Conservation (phyloP, 2,113 vertebrate species). For the Verasper variegatus region DNA sequence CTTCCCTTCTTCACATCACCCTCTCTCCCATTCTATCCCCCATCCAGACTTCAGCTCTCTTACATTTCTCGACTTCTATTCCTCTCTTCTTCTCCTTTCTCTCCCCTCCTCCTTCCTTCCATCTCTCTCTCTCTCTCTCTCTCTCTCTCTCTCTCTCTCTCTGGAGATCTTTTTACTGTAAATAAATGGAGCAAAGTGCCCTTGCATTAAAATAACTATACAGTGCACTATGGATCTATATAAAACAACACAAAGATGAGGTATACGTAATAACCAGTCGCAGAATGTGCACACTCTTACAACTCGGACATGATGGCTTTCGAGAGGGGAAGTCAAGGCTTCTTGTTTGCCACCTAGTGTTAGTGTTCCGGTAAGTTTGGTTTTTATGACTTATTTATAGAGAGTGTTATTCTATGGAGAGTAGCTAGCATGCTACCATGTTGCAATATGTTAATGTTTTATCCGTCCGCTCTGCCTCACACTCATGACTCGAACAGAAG, state of each 20-base stretch:
- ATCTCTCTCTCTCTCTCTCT: background rate
- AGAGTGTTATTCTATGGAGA: background rate
- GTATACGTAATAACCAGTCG: constrained; percentile 36
- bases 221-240: constrained; percentile 19
- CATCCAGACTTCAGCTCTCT: constrained; percentile 49
- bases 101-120: background rate
- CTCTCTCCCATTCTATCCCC: constrained; percentile 17
- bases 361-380: no score
- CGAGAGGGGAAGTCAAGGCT: no score
- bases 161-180: constrained; percentile 41
- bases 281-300: background rate
- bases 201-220: constrained; percentile 52
- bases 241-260: constrained; percentile 2
- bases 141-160: constrained; percentile 31
- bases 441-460: constrained; percentile 42
- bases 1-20: constrained; percentile 56
- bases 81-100: background rate
- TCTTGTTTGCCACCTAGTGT: no score
- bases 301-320: background rate
- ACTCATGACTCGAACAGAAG: background rate
- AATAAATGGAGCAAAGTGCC: constrained; percentile 55
- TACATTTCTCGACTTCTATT: constrained; percentile 19
- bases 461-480: constrained; percentile 15
- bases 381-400: background rate
- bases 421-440: background rate